Base-by-base conservation (phyloP, 2,113 vertebrate genomes). In the Etheostoma spectabile region DNA sequence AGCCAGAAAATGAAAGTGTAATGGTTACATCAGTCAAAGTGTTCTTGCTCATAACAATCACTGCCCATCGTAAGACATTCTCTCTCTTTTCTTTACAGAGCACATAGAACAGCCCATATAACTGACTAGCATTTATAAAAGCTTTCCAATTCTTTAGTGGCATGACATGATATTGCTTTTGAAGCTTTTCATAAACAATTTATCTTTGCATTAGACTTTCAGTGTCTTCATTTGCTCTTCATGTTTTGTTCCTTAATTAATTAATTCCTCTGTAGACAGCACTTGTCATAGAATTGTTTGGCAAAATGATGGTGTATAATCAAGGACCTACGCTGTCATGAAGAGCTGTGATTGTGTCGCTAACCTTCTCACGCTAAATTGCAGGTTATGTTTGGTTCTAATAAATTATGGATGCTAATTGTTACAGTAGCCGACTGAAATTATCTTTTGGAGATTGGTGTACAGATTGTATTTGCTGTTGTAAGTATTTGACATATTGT, bases 291-390 rank as follows among this genome's bases (percentile, higher is more conserved):
- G 81, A 76, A 84, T 80, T 79, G 69, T 82, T 83, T 86, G 71
- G 51, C 71, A 73, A 69, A 85, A 82, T 71, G 22, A 76, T 62
- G 74, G n/a, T 30, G 49, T 72, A 56, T 67, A 90, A 90, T 91
- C 79, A 89, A 86, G 49, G 57, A 72, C 53, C 35, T 13, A 46
- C 52, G 27, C 74, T 33, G 13, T 70, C 52, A 27, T 46, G 56
- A 77, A 33, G 74, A 69, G 83, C 65, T 77, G 38, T 83, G 91
- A 89, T 86, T 90, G 79, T 80, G 70, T 27, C 8, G 18, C 60
- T 38, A 64, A 85, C 57, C 52, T 27, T 78, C 80, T 78, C 74
- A 46, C 19, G 11, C 24, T 71, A 55, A 71, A 71, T 59, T 22
- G 30, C 24, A 4, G 21, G 35, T 42, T 83, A 35, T 75, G 73